phyloP scores from a whole-genome alignment of 2,888 invertebrate genomes.

The Melipona bicolor region DNA sequence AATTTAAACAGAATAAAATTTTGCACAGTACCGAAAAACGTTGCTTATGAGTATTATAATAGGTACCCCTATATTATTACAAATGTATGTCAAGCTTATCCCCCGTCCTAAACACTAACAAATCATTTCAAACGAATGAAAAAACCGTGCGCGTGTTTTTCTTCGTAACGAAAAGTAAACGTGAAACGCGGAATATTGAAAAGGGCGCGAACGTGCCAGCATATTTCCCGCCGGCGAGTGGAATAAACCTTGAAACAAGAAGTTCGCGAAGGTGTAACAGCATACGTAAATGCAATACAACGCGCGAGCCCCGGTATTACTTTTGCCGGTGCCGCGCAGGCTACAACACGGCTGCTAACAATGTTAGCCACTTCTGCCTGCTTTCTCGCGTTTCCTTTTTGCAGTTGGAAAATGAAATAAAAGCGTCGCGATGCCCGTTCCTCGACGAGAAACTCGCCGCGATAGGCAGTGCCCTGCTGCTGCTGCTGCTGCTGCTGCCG shows the following conservation, averaged over 20 bases:
- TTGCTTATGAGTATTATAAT: too few relatives aligned
- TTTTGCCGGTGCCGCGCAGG: conserved; percentile 34
- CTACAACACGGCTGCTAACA: conserved; percentile 57
- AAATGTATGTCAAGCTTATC: too few relatives aligned
- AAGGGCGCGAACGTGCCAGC: neutral
- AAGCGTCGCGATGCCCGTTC: conserved; percentile 3
- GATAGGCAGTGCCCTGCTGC: conserved; percentile 14
- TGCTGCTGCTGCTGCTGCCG: too few relatives aligned
- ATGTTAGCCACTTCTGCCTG: conserved; percentile 47
- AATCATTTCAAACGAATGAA: neutral
- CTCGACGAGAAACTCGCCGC: neutral
- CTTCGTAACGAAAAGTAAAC: neutral
- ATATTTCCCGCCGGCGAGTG: neutral
- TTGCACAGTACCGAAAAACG: too few relatives aligned
- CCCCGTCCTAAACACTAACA: too few relatives aligned
- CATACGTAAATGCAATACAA: conserved; percentile 67
- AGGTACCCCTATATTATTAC: too few relatives aligned
- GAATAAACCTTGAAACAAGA: conserved; percentile 59
- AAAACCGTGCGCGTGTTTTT: neutral
- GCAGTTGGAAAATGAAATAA: conserved; percentile 55
- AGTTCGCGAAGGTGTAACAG: conserved; percentile 55
- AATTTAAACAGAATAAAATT: too few relatives aligned
- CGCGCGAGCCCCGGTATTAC: conserved; percentile 48
- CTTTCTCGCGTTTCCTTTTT: conserved; percentile 54
- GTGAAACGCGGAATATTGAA: neutral